Evolutionary conservation across 2,797 vertebrate species (phyloP), one percentile per base, ranked within the genome.

Genomic region (Notolepis coatsorum): DNA sequence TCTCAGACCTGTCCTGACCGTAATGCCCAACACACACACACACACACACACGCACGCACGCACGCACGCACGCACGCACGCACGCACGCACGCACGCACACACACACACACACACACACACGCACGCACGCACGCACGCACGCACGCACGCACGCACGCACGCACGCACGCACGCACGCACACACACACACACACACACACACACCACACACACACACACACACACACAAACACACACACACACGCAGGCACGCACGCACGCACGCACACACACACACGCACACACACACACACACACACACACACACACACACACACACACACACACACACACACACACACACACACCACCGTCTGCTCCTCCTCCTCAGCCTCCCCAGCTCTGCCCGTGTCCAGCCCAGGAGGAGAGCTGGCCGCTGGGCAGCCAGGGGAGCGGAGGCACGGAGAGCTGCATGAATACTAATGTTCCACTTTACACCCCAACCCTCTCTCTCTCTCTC

Each of bases 391-490:
- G 72, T 79, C 71, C 75, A 49, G 66, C 31, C 57, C 70, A 65
- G 79, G 78, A 77, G 71, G 75, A 77, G 79, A 79, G 73, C 75
- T 51, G 84, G 80, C 68, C 35, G 54, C 77, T 72, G 78, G 81
- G 82, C 74, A 75, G 76, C 61, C 70, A 27, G 80, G 84, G 79
- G 74, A 65, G 71, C 28, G 41, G 46, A 77, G 71, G 52, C 42
- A 59, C 62, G 38, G 52, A 45, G 13, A 73, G 83, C 80, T 10
- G 63, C 79, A 74, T 86, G 91, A 91, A 92, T 92, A 89, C 91
- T 91, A 89, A 92, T 92, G 74, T 60, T 48, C 72, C 85, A 90
- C 86, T 92, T 91, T 89, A 86, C 78, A 75, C 86, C 76, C 84
- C 81, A 79, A 79, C 65, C 67, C 80, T 73, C 65, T 58, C 73